Evolutionary conservation across 2,113 vertebrate species (phyloP).

Genomic region (Silurus asotus): DNA sequence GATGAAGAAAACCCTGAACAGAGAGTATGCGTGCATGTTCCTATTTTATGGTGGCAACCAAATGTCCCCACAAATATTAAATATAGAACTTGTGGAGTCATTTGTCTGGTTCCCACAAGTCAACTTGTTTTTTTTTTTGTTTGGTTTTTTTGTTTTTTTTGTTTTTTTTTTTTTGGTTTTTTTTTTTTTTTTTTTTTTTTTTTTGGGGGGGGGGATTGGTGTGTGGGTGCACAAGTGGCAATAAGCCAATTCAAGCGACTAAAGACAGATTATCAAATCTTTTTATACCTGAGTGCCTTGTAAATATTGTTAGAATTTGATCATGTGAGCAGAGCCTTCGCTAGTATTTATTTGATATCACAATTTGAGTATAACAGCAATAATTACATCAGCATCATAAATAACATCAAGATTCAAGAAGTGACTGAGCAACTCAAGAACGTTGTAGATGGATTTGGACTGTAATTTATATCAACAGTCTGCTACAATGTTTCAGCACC

Average conservation of each 20-base stretch:
- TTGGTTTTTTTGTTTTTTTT: no score
- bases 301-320: not conserved
- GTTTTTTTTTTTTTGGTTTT: no score
- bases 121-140: no score
- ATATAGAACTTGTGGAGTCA: not conserved
- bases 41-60: not conserved
- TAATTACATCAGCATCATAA: not conserved
- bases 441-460: no score
- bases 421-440: no score
- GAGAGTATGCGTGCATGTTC: constrained; percentile 46
- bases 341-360: not conserved
- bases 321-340: not conserved
- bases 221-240: not conserved
- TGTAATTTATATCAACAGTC: no score
- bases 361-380: constrained; percentile 30
- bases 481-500: no score
- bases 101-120: not conserved
- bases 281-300: not conserved
- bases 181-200: no score
- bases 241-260: constrained; percentile 45
- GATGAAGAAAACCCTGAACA: constrained; percentile 14
- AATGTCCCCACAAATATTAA: constrained; percentile 58
- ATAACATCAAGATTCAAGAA: no score
- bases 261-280: constrained; percentile 34
- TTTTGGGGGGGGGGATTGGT: no score